Evolutionary conservation across 2,888 invertebrate species (phyloP).

Genomic region (Apotomis turbidana): DNA sequence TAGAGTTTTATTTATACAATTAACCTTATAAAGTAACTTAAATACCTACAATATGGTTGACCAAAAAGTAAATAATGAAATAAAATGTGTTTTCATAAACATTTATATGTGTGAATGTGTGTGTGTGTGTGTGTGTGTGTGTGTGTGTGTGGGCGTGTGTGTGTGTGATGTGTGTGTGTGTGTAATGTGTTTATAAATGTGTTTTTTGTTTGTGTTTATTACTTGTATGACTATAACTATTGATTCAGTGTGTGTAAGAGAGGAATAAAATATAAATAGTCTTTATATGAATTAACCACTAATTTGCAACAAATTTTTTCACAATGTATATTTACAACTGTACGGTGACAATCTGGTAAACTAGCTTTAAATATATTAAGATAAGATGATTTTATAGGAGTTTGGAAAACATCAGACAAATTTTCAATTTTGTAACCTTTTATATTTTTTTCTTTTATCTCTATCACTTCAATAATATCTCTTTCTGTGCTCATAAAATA

Average conservation of each 20-base stretch:
- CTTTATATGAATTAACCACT: not conserved
- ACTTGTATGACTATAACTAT: no score
- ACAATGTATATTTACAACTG: not conserved
- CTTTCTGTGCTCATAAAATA: constrained; percentile 34
- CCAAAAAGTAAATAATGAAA: no score
- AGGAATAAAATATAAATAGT: not conserved
- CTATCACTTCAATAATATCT: constrained; percentile 35
- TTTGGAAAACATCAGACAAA: constrained; percentile 33
- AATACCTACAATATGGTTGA: no score
- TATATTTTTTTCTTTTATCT: constrained; percentile 26
- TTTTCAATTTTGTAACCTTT: constrained; percentile 38
- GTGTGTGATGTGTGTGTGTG: no score
- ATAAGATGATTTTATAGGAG: constrained; percentile 34
- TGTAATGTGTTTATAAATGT: no score
- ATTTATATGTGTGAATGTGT: no score
- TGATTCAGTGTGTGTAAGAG: not conserved
- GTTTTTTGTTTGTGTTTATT: no score
- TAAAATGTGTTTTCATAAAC: no score
- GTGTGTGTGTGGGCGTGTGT: no score
- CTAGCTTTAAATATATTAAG: constrained; percentile 35
- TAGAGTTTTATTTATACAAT: no score
- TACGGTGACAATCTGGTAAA: constrained; percentile 13
- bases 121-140: no score
- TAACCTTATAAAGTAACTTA: no score
- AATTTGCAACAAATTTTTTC: not conserved